phyloP scores from a whole-genome alignment of 2,888 invertebrate genomes.

The Pammene aurita region DNA sequence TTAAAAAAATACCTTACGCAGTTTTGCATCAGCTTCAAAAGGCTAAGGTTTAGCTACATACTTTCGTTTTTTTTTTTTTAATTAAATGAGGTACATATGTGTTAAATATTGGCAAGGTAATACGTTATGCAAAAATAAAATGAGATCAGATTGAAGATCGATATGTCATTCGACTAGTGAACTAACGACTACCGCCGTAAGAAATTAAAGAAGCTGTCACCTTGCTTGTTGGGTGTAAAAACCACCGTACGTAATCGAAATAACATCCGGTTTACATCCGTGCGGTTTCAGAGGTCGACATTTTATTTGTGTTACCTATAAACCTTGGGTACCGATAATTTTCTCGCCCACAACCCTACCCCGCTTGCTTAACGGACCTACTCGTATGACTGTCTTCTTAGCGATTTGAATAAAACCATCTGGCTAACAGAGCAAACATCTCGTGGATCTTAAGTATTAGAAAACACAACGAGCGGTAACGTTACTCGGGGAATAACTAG shows the following conservation, averaged over 20 bases:
- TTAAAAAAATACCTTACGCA: too few species aligned
- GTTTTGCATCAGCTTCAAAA: too few species aligned
- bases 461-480: conserved; percentile 53
- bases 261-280: conserved; percentile 40
- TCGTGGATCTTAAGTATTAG: conserved; percentile 60
- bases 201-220: conserved; percentile 42
- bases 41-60: neutral
- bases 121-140: conserved; percentile 36
- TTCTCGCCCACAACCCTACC: conserved; percentile 43
- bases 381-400: conserved; percentile 50
- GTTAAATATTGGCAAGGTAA: neutral
- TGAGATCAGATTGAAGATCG: conserved; percentile 29
- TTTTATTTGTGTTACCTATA: conserved; percentile 22
- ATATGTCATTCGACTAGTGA: conserved; percentile 32
- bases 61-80: neutral
- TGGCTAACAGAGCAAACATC: conserved; percentile 64
- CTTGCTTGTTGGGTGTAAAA: conserved; percentile 32
- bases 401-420: conserved; percentile 72
- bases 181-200: conserved; percentile 36
- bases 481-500: conserved; percentile 36
- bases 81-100: neutral
- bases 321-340: conserved; percentile 8
- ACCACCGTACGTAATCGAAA: conserved; percentile 38
- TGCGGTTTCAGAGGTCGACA: conserved; percentile 25
- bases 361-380: conserved; percentile 72